phyloP scores from a whole-genome alignment of 37 sponge, comb jelly and placozoan species.

The Chondrosia reniformis region DNA sequence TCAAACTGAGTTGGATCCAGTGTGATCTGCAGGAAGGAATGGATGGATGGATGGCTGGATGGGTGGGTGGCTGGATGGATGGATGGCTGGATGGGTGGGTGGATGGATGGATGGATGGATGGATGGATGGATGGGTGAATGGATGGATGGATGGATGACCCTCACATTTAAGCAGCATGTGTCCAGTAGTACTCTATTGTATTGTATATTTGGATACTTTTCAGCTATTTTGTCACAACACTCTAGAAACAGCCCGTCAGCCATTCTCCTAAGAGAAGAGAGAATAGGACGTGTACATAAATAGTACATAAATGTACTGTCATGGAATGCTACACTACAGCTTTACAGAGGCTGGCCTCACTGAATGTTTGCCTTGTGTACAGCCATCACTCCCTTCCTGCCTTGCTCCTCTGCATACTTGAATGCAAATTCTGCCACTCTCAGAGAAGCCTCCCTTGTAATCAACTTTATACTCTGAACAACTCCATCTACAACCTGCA shows the following conservation, averaged over 20 bases:
- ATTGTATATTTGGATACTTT: conserved; percentile 74
- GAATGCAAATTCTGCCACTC: conserved; percentile 99
- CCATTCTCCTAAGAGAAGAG: conserved; percentile 31
- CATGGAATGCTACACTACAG: background rate
- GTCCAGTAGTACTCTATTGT: conserved; percentile 84
- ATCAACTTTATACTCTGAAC: conserved; percentile 99
- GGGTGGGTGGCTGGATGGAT: too few relatives aligned
- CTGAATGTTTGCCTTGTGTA: conserved; percentile 99
- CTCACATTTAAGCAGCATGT: conserved; percentile 77
- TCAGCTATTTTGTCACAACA: conserved; percentile 86
- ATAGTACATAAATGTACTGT: background rate
- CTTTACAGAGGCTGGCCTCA: background rate
- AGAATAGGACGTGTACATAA: background rate
- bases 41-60: too few relatives aligned
- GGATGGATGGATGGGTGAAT: too few relatives aligned
- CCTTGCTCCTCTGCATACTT: conserved; percentile 77
- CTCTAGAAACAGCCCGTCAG: conserved; percentile 93
- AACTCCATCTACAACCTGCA: conserved; percentile 95
- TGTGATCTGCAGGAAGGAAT: conserved; percentile 70
- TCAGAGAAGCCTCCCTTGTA: conserved; percentile 81
- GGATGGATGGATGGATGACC: too few relatives aligned
- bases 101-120: too few relatives aligned
- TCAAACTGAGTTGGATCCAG: conserved; percentile 86
- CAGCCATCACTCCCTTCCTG: conserved; percentile 80
- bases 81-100: too few relatives aligned